Evolutionary conservation across 2,797 vertebrate genomes (phyloP), one percentile per base, ranked within the genome.

Genomic region (Glyptemys insculpta): DNA sequence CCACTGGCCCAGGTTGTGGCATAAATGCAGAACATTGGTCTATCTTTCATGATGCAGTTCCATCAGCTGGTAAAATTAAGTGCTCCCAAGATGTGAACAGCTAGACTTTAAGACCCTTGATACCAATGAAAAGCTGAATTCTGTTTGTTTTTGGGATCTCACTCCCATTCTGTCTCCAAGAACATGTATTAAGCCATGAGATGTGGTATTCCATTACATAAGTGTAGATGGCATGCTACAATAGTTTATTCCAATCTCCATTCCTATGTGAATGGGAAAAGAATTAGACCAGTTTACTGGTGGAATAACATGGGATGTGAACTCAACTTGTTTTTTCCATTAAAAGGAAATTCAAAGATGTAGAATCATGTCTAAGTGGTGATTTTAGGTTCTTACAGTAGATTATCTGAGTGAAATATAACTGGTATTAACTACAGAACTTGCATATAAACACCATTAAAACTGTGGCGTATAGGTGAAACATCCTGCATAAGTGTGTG

Each of bases 1-100:
- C 52, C 49, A 1, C 0, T 12, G 12, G 49, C 4, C 1, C 31
- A 29, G 23, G 9, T n/a, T 68, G 87, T 50, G 52, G 65, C 54
- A 79, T 8, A 14, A 47, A 6, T 21, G 7, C 15, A 31, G 15
- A 81, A 34, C 11, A 1, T 37, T 65, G 25, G 10, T 56, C 85
- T 12, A 0, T 19, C 34, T 79, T 49, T 79, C 27, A 2, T 14
- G 27, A 31, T 81, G 72, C 37, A 6, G 6, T 44, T 83, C 5
- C 1, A 5, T 21, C 34, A 68, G n/a, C 65, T 68, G n/a, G 18
- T 68, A 68, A 37, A 68, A 68, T 21, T 29, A 37, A 11, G 65
- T 16, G 65, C 18, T 37, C 18, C 65, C 81, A 52, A 34, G 6
- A 37, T 54, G 37, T n/a, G 14, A 41, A 6, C 41, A 21, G 18